Evolutionary conservation across 2,888 invertebrate genomes (phyloP), one percentile per base, ranked within the genome.

Genomic region (Polymixis lichenea): DNA sequence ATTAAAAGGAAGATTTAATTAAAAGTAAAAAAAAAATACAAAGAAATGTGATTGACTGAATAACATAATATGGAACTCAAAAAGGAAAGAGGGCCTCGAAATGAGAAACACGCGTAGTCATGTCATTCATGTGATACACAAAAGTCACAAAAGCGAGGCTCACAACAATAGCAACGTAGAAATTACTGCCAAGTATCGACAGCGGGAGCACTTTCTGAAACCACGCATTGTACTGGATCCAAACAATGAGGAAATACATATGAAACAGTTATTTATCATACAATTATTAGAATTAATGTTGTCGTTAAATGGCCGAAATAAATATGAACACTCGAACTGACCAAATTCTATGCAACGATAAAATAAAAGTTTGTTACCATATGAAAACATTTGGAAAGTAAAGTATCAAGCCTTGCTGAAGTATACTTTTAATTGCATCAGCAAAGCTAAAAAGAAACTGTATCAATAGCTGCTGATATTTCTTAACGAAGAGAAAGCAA

Each of bases 141-240:
- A 91, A 91, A 92, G 90, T 90, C 77, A 89, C 87, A 91, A 90
- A 89, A 91, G 89, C 86, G 89, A 86, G 85, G 80, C 88, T 87
- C 87, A 86, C 85, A 90, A 92, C 92, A 93, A 92, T 92, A 86
- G 92, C 88, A 90, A 89, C 89, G 89, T 90, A 89, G 91, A 91
- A 93, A 93, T 92, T 91, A 92, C 92, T 85, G 88, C 88, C 88
- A 90, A 92, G 91, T 91, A 92, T 92, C 90, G 91, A 91, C 88
- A 90, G 86, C 86, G 87, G 87, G 89, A 91, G 89, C 90, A 91
- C 91, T 92, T 91, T 92, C 89, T 82, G 88, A 90, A 92, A 90
- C 90, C 90, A 89, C 85, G 87, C 85, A 90, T 91, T 92, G 90
- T 90, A 86, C 86, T 80, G 86, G 83, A 84, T 75, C 80, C 86